Evolutionary conservation across 2,797 vertebrate genomes (phyloP).

Genomic region (Clarias pachynema): DNA sequence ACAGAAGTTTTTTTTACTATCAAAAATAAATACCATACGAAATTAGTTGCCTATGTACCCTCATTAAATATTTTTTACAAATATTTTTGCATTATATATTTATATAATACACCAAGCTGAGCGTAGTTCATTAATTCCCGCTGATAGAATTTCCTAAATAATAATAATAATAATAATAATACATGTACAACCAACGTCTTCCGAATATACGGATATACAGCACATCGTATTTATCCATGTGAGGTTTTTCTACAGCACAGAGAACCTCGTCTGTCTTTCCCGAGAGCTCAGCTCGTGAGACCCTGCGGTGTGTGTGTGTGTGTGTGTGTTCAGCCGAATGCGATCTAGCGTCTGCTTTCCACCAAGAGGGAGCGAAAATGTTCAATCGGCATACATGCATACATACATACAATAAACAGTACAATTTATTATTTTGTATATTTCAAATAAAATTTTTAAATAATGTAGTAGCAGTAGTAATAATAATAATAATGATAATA

Average conservation of each 20-base stretch:
- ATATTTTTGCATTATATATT: no score
- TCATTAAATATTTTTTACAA: neutral
- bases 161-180: neutral
- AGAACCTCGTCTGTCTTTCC: constrained; percentile 33
- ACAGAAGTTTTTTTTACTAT: neutral
- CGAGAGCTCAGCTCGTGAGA: constrained; percentile 38
- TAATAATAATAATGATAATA: no score
- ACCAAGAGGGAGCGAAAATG: neutral
- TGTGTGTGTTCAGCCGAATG: no score
- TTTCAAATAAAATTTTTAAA: no score
- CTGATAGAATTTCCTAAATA: neutral
- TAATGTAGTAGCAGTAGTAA: no score
- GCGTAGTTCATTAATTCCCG: neutral
- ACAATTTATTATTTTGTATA: no score
- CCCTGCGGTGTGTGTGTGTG: no score
- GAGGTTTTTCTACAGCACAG: no score
- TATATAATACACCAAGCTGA: neutral
- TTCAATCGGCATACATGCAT: no score
- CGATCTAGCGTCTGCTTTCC: neutral
- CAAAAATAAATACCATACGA: neutral
- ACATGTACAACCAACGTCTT: neutral
- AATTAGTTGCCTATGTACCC: neutral
- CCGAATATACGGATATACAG: neutral
- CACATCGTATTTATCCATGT: neutral
- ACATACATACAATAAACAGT: no score